Conservation (phyloP, 2,888 invertebrate species). For the Dexiosoma caninum region DNA sequence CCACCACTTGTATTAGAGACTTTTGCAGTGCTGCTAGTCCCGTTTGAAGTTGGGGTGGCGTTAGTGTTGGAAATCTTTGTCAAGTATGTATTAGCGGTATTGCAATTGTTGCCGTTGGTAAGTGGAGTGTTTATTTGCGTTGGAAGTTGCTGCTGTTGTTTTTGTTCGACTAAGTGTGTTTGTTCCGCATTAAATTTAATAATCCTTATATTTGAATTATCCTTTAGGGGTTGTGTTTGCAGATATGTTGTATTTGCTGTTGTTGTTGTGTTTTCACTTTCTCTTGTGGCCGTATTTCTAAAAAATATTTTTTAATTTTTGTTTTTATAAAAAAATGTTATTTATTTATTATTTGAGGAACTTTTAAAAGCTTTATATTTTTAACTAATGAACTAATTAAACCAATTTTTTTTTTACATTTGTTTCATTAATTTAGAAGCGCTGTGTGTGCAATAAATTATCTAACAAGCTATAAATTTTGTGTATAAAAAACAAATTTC, state of each 20-base stretch:
- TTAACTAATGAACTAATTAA: too few species aligned
- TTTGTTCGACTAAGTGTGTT: conserved; percentile 72
- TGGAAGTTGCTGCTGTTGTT: conserved; percentile 74
- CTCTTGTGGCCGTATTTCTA: conserved; percentile 61
- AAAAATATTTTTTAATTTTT: conserved; percentile 1
- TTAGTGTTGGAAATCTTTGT: conserved; percentile 40
- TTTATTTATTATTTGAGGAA: neutral
- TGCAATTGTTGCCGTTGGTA: conserved; percentile 71
- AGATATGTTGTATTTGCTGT: conserved; percentile 70
- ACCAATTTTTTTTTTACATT: too few species aligned
- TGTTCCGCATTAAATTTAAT: conserved; percentile 71
- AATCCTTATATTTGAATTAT: conserved; percentile 76
- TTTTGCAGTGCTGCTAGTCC: neutral
- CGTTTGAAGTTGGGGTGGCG: conserved; percentile 27
- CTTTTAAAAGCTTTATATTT: neutral
- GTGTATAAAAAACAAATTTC: too few species aligned
- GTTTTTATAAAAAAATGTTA: too few species aligned
- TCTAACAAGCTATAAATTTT: too few species aligned
- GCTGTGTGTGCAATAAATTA: too few species aligned
- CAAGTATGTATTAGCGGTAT: conserved; percentile 58
- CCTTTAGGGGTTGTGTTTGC: conserved; percentile 73
- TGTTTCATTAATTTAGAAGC: too few species aligned
- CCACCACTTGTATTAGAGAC: conserved; percentile 44
- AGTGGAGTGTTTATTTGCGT: conserved; percentile 77
- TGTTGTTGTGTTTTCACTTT: conserved; percentile 67